Base-by-base conservation (phyloP, 2,797 vertebrate species). In the Sphenodon punctatus region DNA sequence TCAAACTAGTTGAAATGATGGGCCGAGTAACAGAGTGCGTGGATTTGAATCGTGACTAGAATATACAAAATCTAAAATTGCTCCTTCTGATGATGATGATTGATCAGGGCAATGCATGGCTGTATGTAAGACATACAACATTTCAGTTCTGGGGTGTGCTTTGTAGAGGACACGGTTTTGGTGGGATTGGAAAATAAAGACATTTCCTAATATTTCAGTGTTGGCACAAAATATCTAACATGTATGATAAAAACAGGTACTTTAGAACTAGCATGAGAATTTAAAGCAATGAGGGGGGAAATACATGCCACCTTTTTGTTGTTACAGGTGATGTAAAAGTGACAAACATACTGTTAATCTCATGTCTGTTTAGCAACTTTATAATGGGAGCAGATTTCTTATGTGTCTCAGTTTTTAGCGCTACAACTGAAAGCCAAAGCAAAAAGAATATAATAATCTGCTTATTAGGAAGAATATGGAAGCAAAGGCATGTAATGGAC, bases 251-350 rank as follows among this genome's bases (percentile, higher is more conserved):
- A 12, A 10, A 41, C 20, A 6, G 0, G n/a, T 30, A 55, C 43
- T 68, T 77, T 32, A 27, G 3, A 22, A 16, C 43, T 39, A 56
- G 81, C 66, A 0, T 3, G 75, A 81, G 51, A 72, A 67, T 78
- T 17, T 3, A 48, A 75, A 67, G 36, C 76, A 84, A 69, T 42
- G 51, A 75, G 80, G 74, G 43, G 34, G 75, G 63, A 86, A 74
- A 70, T 67, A 78, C 70, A 30, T 39, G 39, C 45, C 23, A 23
- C 55, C 22, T 59, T 25, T 25, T 13, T 79, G 15, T 75, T 41
- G 67, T 5, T 75, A 32, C 55, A 30, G 75, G 82, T 75, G 36
- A 65, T 76, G 1, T 23, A 10, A 36, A 5, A 4, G 67, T 60
- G 58, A 48, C 25, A 6, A 59, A 45, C 69, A 38, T 60, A 51